phyloP scores from a whole-genome alignment of 2,888 invertebrate species.

The Polyommatus icarus region DNA sequence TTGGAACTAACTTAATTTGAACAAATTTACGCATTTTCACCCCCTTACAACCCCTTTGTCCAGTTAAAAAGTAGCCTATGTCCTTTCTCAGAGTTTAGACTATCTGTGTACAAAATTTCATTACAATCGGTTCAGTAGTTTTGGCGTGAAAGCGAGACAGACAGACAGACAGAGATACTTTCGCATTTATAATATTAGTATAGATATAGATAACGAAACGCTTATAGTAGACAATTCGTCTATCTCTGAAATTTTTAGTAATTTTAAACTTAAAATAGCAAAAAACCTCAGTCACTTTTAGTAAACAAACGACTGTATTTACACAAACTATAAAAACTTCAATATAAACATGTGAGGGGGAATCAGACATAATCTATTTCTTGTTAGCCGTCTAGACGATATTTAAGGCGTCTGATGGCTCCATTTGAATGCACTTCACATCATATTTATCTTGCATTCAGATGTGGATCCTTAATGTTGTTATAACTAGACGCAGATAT shows the following conservation, averaged over 20 bases:
- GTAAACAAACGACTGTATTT: slow-evolving; percentile 4
- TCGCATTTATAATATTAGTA: too few species aligned
- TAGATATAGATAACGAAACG: too few species aligned
- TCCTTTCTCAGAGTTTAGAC: too few species aligned
- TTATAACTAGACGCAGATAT: neutral
- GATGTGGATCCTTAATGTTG: neutral
- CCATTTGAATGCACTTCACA: slow-evolving; percentile 20
- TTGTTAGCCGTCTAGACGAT: slow-evolving; percentile 23
- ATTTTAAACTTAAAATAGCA: neutral
- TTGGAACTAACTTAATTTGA: too few species aligned
- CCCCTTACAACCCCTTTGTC: too few species aligned
- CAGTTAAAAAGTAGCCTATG: too few species aligned
- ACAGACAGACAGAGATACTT: too few species aligned
- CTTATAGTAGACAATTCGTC: too few species aligned
- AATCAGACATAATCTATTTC: neutral
- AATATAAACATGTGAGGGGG: slow-evolving; percentile 15
- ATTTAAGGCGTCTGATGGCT: slow-evolving; percentile 26
- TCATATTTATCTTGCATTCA: neutral
- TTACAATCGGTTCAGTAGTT: too few species aligned
- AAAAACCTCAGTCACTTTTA: neutral
- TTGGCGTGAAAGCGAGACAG: too few species aligned
- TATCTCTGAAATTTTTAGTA: neutral
- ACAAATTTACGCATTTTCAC: too few species aligned
- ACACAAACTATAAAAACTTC: neutral
- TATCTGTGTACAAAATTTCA: too few species aligned